Evolutionary conservation across 2,888 invertebrate species (phyloP), one percentile per base, ranked within the genome.

Genomic region (Pollenia griseotomentosa): DNA sequence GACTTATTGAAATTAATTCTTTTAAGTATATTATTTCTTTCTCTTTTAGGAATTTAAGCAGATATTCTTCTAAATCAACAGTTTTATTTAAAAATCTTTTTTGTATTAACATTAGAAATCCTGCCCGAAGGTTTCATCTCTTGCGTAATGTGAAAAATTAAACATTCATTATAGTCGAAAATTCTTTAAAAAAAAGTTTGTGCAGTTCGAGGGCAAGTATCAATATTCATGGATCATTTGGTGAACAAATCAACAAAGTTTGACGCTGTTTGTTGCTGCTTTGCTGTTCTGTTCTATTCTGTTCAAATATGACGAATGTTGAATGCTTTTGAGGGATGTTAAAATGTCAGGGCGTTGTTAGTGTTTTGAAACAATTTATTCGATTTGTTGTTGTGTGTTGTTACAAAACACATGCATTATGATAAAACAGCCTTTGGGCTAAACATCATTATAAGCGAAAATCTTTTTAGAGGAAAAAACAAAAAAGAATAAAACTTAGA

Each of bases 371-470:
- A 80, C 48, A 63, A 48, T 55, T 55, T 46, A 66, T 55, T 16
- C 33, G 16, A 23, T 63, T 63, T 59, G 57, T 53, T 63, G 23
- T 71, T 68, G 66, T 73, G 61, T 74, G 75, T 75, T 74, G 75
- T 75, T 46, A 80, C 46, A 81, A 81, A 87, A 74, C 81, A 81
- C 81, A 84, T 87, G 81, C 78, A 84, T 78, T 87, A 68, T 23
- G 74, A 78, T 80, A 82, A 73, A 68, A 81, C 68, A 66, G 84
- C 84, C 87, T 81, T 65, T 33, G 23, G 84, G 87, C 87, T 51
- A 87, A 87, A 87, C 86, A 83, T 80, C 86, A 86, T 83, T 79
- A 83, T 57, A 73, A 46, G 59, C 66, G 84, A 77, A 81, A 78
- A 78, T 81, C 74, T 79, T 48, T 83, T 83, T 77, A 77, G 53